Base-by-base conservation (phyloP, 2,888 invertebrate genomes). In the Cheilosia scutellata region DNA sequence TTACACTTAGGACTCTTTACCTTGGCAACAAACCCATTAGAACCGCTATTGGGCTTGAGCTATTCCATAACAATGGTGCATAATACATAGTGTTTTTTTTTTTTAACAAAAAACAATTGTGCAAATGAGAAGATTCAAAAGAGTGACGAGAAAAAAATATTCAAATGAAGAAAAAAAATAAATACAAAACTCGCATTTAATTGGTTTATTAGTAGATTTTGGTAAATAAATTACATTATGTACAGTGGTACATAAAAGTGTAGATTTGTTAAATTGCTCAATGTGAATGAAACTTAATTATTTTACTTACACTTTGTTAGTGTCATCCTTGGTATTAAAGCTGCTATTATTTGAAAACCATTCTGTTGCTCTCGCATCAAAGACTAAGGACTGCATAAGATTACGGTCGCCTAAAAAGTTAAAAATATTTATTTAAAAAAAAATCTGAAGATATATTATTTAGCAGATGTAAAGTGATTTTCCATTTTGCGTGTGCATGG, bases 1-100 rank as follows among this genome's bases (percentile, higher is more conserved):
- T 66, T 51, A 77, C 60, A 70, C 70, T 33, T 53, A 11, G 63
- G 76, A 82, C 55, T 70, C 31, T 94, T 95, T 97, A 97, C 97
- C 97, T 97, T 95, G 97, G 96, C 94, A 97, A 94, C 93, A 96
- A 95, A 94, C 96, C 96, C 95, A 97, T 97, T 96, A 97, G 96
- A 94, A 96, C 96, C 93, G 96, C 96, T 94, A 97, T 96, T 93
- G 97, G 97, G 94, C 96, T 96, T 93, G 93, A 92, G 94, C 94
- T 95, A 94, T 94, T 94, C 93, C 93, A 93, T 93, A 91, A 92
- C 71, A 92, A 93, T 91, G 88, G 90, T 89, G 89, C 88, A 88
- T 88, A 88, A 89, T 89, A 16, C 44, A 90, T 88, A 88, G 25
- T 16, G 1, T 51, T 49, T 25, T 88, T 87, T 83, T 77, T 66